Evolutionary conservation across 1,140 invertebrate genomes (phyloP).

Genomic region (Pentalonia nigronervosa): DNA sequence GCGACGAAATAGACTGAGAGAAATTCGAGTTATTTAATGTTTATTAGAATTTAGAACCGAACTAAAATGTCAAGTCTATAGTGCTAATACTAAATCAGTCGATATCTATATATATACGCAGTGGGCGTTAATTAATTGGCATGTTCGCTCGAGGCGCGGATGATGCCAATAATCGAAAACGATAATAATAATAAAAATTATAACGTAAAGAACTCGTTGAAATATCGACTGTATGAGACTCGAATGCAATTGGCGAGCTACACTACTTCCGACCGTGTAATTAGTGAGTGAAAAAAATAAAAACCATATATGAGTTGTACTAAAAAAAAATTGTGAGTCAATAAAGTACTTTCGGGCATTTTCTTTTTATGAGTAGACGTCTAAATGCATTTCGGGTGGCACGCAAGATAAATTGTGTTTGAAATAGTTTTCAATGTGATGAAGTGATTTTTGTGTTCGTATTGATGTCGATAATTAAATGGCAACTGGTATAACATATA

Average conservation of each 20-base stretch:
- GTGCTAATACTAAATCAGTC: neutral
- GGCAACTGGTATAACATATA: too few species aligned
- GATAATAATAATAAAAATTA: neutral
- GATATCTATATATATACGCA: too few species aligned
- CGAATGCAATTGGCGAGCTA: neutral
- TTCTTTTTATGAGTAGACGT: too few species aligned
- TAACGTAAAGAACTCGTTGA: neutral
- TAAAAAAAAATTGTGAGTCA: neutral
- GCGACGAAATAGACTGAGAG: neutral
- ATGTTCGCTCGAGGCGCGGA: neutral
- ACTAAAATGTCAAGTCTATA: neutral
- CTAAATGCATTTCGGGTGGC: too few species aligned
- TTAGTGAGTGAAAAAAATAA: neutral
- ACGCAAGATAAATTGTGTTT: too few species aligned
- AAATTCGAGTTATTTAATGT: constrained; percentile 1
- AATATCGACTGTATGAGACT: neutral
- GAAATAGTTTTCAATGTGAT: too few species aligned
- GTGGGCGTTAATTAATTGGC: neutral
- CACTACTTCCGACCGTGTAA: neutral
- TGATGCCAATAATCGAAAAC: neutral
- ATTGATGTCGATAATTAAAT: too few species aligned
- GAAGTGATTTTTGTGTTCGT: too few species aligned
- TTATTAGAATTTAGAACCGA: neutral
- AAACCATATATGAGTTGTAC: neutral
- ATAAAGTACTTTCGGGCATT: too few species aligned